Base-by-base conservation (phyloP, 2,888 invertebrate species). In the Phrixothrix hirtus region DNA sequence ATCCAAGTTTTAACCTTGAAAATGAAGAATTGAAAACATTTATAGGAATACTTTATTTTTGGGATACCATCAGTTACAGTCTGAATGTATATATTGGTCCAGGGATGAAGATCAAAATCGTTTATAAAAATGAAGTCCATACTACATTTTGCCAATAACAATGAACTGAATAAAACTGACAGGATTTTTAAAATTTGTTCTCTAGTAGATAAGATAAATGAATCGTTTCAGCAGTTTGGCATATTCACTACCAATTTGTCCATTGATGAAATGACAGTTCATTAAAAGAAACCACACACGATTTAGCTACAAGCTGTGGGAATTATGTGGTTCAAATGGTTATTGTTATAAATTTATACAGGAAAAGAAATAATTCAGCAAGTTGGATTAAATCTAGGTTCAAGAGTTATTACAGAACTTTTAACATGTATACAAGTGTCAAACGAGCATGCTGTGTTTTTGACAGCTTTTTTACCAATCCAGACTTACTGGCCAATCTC, bases 261-360 rank as follows among this genome's bases (percentile, higher is more conserved):
- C 7, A 15, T 41, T 2, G 31, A 41, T 13, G 41, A 41, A 15
- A 41, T 41, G 41, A 41, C 36, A 36, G 17, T 45, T 36, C 21
- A 17, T 45, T 11, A 15, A 13, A 5, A 26, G 25, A 25, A 44
- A 44, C n/a, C 35, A 34, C 3, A 42, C 32, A 7, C 26, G 42
- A 10, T 32, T 42, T 16, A 32, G 31, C n/a, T 42, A 42, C 10
- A 45, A 38, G 12, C 14, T 44, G 2, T 46, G 46, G 46, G 38
- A 14, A n/a, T n/a, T n/a, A n/a, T n/a, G n/a, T n/a, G n/a, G n/a
- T n/a, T n/a, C n/a, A n/a, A n/a, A n/a, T n/a, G 45, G 45, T 6
- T 45, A 27, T 29, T 45, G 45, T 36, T 45, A 27, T 30, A 45
- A 45, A n/a, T 45, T 45, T 10, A 9, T n/a, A 17, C 21, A 2